Conservation (phyloP, 2,113 vertebrate genomes). For the Tragelaphus buxtoni region DNA sequence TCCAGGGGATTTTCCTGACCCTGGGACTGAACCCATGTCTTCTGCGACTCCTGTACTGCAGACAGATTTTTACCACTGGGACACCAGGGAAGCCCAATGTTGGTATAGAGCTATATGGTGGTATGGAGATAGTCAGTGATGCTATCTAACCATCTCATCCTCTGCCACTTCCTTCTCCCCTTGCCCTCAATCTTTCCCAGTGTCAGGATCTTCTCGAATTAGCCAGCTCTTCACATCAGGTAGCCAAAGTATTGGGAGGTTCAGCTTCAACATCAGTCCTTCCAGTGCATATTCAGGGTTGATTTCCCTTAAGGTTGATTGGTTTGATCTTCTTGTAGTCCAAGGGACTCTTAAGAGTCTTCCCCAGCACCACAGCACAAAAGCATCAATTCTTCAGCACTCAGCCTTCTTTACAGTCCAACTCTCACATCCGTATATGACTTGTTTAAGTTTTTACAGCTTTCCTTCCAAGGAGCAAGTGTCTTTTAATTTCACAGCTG, state of each 20-base stretch:
- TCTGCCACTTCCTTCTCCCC: neutral
- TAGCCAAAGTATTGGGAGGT: neutral
- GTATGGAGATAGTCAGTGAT: neutral
- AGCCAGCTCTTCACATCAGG: neutral
- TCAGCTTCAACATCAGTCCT: neutral
- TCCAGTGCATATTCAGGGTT: neutral
- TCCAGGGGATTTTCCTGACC: neutral
- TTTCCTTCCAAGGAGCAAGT: neutral
- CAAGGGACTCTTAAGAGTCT: neutral
- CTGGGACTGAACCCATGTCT: neutral
- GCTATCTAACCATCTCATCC: neutral
- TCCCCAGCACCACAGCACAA: neutral
- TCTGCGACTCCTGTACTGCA: neutral
- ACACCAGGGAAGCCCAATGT: neutral
- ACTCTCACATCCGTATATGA: neutral
- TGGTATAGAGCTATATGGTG: neutral
- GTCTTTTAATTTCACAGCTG: neutral
- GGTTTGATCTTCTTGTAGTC: neutral
- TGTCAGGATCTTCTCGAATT: neutral
- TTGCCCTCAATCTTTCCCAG: neutral
- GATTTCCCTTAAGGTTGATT: neutral
- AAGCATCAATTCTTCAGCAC: neutral
- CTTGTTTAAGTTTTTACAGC: neutral
- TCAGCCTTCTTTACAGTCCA: neutral
- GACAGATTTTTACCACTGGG: neutral